Conservation (phyloP, 1,140 invertebrate genomes). For the Drosophila aff. region DNA sequence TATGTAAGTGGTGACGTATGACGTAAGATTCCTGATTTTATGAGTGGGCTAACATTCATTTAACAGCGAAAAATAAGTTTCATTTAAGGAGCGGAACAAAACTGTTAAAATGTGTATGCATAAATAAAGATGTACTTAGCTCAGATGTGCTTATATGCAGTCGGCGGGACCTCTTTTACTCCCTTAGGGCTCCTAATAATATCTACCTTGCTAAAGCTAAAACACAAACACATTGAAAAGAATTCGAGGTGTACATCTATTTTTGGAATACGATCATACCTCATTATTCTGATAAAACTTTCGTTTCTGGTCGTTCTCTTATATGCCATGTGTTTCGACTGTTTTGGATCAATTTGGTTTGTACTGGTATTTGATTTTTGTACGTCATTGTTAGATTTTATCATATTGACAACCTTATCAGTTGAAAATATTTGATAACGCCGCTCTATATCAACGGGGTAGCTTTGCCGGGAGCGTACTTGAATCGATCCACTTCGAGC, state of each 20-base stretch:
- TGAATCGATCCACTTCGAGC: constrained; percentile 5
- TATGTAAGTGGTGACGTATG: constrained; percentile 26
- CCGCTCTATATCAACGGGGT: background rate
- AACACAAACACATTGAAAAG: background rate
- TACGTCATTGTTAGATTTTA: constrained; percentile 16
- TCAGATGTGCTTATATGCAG: background rate
- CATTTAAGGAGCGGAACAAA: background rate
- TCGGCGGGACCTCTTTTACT: background rate
- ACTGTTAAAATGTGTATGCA: background rate
- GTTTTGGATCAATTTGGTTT: background rate
- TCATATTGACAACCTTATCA: constrained; percentile 12
- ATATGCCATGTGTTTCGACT: background rate
- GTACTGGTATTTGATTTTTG: constrained; percentile 10
- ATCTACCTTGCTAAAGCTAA: background rate
- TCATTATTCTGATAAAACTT: constrained; percentile 12
- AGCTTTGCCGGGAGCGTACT: constrained; percentile 1
- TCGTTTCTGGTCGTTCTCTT: background rate
- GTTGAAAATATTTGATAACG: constrained; percentile 2
- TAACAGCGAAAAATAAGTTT: background rate
- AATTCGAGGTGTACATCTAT: constrained; percentile 22
- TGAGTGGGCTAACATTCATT: background rate
- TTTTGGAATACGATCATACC: constrained; percentile 21
- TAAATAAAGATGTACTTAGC: background rate
- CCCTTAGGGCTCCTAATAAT: background rate
- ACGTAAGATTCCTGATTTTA: constrained; percentile 30